Conservation (phyloP, 2,797 vertebrate species). For the Cossypha polioptera region DNA sequence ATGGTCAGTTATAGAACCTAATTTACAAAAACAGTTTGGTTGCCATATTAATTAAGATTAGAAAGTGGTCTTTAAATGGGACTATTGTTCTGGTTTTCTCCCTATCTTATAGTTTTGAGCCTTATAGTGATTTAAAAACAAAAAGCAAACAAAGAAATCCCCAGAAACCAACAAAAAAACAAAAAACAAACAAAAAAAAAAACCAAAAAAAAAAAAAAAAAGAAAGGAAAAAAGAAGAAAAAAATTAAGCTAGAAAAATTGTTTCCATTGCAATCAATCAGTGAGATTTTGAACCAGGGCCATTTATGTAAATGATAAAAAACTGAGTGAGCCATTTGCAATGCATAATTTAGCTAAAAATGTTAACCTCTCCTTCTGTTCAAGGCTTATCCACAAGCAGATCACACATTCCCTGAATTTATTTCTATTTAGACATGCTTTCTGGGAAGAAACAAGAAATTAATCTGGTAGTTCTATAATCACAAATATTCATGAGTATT, state of each 20-base stretch:
- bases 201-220: too few species aligned
- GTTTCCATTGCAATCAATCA: slow-evolving; percentile 30
- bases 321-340: slow-evolving; percentile 33
- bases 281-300: slow-evolving; percentile 30
- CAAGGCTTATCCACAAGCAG: slow-evolving; percentile 25
- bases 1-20: neutral
- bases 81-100: neutral
- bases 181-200: too few species aligned
- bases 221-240: too few species aligned
- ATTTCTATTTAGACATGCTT: slow-evolving; percentile 23
- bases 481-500: slow-evolving; percentile 24
- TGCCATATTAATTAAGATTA: neutral
- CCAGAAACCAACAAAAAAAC: too few species aligned
- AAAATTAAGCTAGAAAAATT: neutral
- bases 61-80: neutral
- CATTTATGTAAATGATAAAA: slow-evolving; percentile 51
- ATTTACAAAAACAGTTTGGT: neutral
- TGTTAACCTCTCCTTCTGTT: slow-evolving; percentile 61
- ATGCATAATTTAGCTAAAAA: slow-evolving; percentile 65
- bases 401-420: slow-evolving; percentile 22
- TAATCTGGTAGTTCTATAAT: neutral
- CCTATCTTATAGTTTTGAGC: neutral
- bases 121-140: neutral
- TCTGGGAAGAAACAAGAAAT: neutral
- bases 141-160: neutral